Conservation (phyloP, 2,113 vertebrate genomes). For the Egretta garzetta region DNA sequence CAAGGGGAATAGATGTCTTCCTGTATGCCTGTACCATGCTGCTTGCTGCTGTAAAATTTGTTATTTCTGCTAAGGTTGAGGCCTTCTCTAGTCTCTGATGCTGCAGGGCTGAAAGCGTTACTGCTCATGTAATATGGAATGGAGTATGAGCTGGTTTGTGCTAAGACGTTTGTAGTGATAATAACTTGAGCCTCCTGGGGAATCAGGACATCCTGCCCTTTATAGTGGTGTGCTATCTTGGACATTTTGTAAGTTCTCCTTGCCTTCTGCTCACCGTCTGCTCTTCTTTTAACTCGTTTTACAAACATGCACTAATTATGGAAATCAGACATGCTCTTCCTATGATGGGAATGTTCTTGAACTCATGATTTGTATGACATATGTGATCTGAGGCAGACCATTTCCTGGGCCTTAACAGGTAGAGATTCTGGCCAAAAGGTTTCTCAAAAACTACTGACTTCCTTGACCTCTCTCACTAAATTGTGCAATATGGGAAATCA, state of each 20-base stretch:
- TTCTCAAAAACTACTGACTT: neutral
- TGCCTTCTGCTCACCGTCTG: neutral
- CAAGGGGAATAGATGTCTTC: neutral
- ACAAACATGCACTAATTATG: neutral
- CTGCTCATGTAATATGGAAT: neutral
- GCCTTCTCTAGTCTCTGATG: neutral
- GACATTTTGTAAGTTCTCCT: neutral
- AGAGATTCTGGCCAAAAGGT: neutral
- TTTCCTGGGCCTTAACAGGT: neutral
- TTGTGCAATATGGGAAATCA: neutral
- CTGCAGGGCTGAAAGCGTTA: neutral
- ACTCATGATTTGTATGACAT: neutral
- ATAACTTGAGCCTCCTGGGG: neutral
- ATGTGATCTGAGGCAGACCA: neutral
- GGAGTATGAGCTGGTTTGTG: neutral
- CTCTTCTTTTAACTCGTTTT: neutral
- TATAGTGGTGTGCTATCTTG: neutral
- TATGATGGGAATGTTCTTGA: neutral
- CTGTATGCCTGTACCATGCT: neutral
- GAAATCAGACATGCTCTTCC: neutral
- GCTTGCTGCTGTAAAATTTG: neutral
- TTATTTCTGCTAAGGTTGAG: neutral
- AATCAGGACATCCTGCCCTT: slow-evolving; percentile 2
- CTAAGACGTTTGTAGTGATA: slow-evolving; percentile 6
- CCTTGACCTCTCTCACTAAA: neutral